Percentiles rank a stretch among this genome's conserved stretches.
Conservation (phyloP, 2,888 invertebrate genomes). For the Pseudococcus viburni region DNA sequence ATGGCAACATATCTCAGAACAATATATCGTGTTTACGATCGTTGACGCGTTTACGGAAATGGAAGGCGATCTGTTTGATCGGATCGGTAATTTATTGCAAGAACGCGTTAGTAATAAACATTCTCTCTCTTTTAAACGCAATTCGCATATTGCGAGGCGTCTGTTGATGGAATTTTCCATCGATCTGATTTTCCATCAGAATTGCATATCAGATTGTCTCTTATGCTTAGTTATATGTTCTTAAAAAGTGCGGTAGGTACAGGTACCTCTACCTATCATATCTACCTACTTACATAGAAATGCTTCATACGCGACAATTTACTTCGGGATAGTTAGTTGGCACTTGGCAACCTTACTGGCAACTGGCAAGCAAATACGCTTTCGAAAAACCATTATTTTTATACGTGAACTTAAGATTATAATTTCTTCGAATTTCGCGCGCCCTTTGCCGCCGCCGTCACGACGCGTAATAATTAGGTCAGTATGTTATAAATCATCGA, state of each 20-base stretch:
- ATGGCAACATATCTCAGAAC: not conserved
- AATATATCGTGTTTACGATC: slow-evolving; percentile 10
- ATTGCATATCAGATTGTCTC: no score
- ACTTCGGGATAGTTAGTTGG: not conserved
- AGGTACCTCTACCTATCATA: no score
- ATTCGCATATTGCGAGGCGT: no score
- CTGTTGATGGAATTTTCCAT: no score
- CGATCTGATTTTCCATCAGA: no score
- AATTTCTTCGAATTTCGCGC: not conserved
- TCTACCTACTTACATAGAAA: not conserved
- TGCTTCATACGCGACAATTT: not conserved
- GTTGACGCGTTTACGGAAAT: slow-evolving; percentile 13
- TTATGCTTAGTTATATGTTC: no score
- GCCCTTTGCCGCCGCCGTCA: not conserved
- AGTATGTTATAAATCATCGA: slow-evolving; percentile 47
- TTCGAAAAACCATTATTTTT: not conserved
- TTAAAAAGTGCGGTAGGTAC: no score
- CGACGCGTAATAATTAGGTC: slow-evolving; percentile 39
- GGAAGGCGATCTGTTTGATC: not conserved
- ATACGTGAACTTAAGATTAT: not conserved
- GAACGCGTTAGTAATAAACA: no score
- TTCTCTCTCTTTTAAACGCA: no score
- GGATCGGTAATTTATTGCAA: not conserved
- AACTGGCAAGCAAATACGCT: not conserved
- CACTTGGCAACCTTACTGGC: not conserved